Evolutionary conservation across 2,113 vertebrate genomes (phyloP).

Genomic region (Bubo scandiacus): DNA sequence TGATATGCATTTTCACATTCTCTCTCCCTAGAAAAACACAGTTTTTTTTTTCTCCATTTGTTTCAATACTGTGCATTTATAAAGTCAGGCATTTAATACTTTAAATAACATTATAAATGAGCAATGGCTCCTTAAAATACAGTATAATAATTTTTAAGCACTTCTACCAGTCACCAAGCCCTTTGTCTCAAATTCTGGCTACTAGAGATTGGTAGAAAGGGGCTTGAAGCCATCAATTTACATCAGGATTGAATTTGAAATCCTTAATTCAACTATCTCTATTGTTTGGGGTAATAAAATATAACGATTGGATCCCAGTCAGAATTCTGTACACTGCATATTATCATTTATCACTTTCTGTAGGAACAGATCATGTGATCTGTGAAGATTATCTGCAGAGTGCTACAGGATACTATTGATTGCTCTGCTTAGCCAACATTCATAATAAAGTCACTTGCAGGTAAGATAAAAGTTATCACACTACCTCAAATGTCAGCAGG

Average conservation of each 20-base stretch:
- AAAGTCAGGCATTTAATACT: neutral
- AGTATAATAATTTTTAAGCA: neutral
- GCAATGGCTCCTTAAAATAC: neutral
- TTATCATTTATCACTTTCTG: neutral
- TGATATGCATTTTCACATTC: neutral
- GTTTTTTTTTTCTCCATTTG: neutral
- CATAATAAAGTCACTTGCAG: neutral
- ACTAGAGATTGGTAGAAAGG: neutral
- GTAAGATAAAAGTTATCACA: neutral
- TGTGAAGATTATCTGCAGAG: neutral
- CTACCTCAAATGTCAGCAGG: slow-evolving; percentile 35
- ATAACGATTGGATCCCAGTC: neutral
- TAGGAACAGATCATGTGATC: neutral
- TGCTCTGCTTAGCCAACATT: neutral
- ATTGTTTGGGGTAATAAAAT: neutral
- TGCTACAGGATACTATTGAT: neutral
- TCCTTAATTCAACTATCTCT: neutral
- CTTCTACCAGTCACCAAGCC: neutral
- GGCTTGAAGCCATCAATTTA: neutral
- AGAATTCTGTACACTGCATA: neutral
- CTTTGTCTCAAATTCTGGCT: neutral
- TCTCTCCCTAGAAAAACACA: neutral
- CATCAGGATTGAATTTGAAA: neutral
- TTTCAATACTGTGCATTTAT: neutral
- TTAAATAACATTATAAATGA: neutral